Evolutionary conservation across 2,113 vertebrate genomes (phyloP).

Genomic region (Pan paniscus): DNA sequence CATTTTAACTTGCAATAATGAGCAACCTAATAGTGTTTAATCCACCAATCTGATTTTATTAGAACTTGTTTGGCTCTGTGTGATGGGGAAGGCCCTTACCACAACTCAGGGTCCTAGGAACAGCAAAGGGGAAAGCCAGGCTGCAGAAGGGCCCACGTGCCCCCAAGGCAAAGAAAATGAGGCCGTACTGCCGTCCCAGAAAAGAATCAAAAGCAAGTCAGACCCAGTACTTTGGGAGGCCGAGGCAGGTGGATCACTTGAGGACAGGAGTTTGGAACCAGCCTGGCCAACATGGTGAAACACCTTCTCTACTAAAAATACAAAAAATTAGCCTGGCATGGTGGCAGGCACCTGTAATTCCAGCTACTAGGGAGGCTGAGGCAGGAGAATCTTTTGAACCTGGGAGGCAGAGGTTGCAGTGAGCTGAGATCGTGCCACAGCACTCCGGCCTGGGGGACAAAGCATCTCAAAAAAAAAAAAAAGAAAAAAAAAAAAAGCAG

Average conservation of each 20-base stretch:
- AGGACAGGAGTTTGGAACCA: too few species aligned
- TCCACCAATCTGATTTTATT: not conserved
- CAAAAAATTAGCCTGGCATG: too few species aligned
- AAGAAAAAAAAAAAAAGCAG: not conserved
- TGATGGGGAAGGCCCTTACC: not conserved
- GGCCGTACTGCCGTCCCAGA: not conserved
- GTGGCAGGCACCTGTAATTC: too few species aligned
- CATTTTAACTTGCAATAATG: not conserved
- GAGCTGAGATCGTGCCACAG: too few species aligned
- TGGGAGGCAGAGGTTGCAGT: too few species aligned
- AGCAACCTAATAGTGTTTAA: not conserved
- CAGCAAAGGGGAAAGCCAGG: rapidly evolving
- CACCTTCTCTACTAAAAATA: too few species aligned
- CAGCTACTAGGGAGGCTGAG: too few species aligned
- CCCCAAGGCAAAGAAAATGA: not conserved
- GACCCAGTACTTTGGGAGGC: too few species aligned
- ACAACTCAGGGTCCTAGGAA: not conserved
- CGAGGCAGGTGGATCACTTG: too few species aligned
- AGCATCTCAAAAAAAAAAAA: not conserved
- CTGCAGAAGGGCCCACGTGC: not conserved
- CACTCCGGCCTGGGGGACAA: too few species aligned
- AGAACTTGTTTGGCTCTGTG: not conserved
- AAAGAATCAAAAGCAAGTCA: not conserved
- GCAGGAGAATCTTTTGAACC: too few species aligned
- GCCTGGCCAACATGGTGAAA: too few species aligned